Evolutionary conservation across 2,888 invertebrate genomes (phyloP), one percentile per base, ranked within the genome.

Genomic region (Callosobruchus maculatus): DNA sequence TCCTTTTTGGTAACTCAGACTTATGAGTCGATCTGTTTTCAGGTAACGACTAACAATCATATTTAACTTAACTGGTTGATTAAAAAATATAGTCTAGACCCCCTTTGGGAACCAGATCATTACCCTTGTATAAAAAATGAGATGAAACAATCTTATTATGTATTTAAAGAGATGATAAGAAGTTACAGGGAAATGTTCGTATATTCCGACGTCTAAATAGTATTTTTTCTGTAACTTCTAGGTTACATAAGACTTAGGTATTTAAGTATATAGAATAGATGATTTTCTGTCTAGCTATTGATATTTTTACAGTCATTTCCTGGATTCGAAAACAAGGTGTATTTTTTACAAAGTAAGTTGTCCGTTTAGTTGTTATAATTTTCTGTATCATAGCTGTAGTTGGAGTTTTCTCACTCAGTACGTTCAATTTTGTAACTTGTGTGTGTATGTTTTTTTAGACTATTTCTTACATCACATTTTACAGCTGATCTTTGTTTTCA

Each of bases 81-180:
- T 79, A 76, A 79, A 80, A 79, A 82, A 49, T 13, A 49, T 49
- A 49, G 49, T 49, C 81, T 81, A 80, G 79, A 81, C 82, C 82
- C 82, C 82, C 76, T 77, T 78, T 77, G 80, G 81, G 81, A 80
- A 81, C 81, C 81, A 80, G 79, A 80, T 77, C 71, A 71, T 77
- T 81, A 80, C 78, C 76, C 78, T 79, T 80, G 78, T 79, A 80
- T 78, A 76, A 79, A 80, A 49, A 18, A 49, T 49, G 49, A 49
- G 49, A 49, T 49, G 49, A 49, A 81, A 83, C 82, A 83, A 83
- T 82, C 82, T 81, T 82, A 81, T 78, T 79, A 75, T 80, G 80
- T 78, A 77, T 73, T 75, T 76, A 77, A 77, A 49, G 18, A 49
- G 13, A 49, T 49, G 13, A 49, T 70, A 68, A 77, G 78, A 78